phyloP scores from a whole-genome alignment of 64 coral and sea anemone genomes.

The Cladopsammia gracilis region DNA sequence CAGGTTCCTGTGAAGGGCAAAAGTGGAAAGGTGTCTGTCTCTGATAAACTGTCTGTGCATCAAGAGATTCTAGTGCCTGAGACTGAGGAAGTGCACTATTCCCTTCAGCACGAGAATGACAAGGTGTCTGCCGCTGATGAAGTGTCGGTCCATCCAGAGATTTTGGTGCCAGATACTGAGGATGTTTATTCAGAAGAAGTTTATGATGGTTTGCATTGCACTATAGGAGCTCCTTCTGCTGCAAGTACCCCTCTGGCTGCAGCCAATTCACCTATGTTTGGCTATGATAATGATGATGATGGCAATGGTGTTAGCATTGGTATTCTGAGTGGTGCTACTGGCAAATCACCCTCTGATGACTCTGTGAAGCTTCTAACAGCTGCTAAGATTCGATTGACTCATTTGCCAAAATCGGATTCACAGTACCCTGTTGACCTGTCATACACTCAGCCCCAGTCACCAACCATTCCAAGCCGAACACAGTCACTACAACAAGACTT shows the following conservation, averaged over 20 bases:
- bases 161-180: slow-evolving; percentile 21
- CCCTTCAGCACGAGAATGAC: neutral
- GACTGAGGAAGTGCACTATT: neutral
- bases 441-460: slow-evolving; percentile 20
- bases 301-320: neutral
- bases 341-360: neutral
- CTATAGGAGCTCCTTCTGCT: slow-evolving; percentile 19
- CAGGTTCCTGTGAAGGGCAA: neutral
- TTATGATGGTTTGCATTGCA: neutral
- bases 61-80: neutral
- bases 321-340: neutral
- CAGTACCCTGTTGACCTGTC: slow-evolving; percentile 8
- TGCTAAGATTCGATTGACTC: neutral
- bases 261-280: neutral
- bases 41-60: neutral
- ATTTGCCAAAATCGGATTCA: slow-evolving; percentile 36
- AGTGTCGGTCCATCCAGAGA: neutral
- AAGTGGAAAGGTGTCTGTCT: neutral
- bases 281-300: slow-evolving; percentile 9
- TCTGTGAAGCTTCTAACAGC: neutral
- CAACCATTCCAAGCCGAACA: slow-evolving; percentile 41
- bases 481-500: slow-evolving; percentile 30
- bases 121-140: neutral
- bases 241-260: slow-evolving; percentile 24
- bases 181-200: slow-evolving; percentile 8